Evolutionary conservation across 2,113 vertebrate genomes (phyloP), one percentile per base, ranked within the genome.

Genomic region (Cheilinus undulatus): DNA sequence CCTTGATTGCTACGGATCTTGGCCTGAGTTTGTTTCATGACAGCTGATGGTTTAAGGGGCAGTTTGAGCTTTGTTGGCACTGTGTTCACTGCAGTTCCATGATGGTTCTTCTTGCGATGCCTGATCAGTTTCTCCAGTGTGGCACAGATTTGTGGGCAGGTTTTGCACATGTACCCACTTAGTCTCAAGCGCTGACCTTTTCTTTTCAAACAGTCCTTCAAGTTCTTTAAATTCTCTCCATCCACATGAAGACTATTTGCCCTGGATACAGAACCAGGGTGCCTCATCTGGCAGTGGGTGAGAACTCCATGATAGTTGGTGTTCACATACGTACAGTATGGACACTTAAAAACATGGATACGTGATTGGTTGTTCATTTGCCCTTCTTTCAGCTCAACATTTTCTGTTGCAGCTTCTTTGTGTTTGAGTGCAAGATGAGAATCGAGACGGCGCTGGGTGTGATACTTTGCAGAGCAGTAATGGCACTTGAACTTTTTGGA

Each of bases 281-380:
- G 97, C 50, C 87, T 89, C 81, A 95, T 97, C 86, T 96, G 95
- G 89, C 95, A 96, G 83, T 98, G 97, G 19, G 95, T 95, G 67
- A 96, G 92, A 38, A 97, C 92, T 0, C 96, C 96, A 0, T 96
- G 95, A 76, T 94, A 90, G 1, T 83, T 91, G 3, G 94, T 95
- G 57, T 97, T 97, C 50, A 97, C 93, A 32, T 97, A 98, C 0
- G 93, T 92, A 60, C 97, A 98, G 28, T 96, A 91, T 2, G 93
- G 89, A 79, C 97, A 98, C 40, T 95, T 97, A 27, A 95, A 97
- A 1, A 97, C 51, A 3, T 78, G 75, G 27, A 69, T 0, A 0
- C 17, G 23, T 3, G 4, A 48, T 5, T 32, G 13, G 11, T 3
- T 22, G 19, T 59, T 5, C 3, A 0, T 1, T 34, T 46, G 15